phyloP scores from a whole-genome alignment of 2,113 vertebrate species.

The Ascaphus truei region DNA sequence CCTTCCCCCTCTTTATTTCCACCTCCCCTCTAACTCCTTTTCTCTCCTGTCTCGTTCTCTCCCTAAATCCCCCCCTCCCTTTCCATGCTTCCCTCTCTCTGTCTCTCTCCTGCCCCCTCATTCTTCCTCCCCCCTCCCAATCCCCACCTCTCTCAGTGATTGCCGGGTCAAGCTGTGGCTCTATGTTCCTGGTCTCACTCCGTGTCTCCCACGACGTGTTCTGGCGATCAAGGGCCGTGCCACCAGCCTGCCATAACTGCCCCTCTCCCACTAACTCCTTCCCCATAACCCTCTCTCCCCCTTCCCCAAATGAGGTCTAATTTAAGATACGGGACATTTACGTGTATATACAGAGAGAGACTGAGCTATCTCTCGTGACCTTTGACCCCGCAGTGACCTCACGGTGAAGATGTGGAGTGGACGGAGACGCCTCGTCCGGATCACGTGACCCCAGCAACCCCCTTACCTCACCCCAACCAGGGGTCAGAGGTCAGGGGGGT shows the following conservation, averaged over 20 bases:
- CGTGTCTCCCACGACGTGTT: constrained; percentile 94
- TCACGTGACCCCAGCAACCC: neutral
- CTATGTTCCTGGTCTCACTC: constrained; percentile 96
- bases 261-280: constrained; percentile 53
- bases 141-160: constrained; percentile 85
- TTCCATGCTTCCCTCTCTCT: constrained; percentile 33
- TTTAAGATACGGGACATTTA: constrained; percentile 63
- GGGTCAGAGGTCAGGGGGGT: no score
- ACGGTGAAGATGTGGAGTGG: constrained; percentile 89
- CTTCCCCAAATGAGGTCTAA: no score
- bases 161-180: constrained; percentile 98
- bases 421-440: constrained; percentile 43
- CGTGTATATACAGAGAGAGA: neutral
- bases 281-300: constrained; percentile 58
- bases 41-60: constrained; percentile 31
- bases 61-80: constrained; percentile 39
- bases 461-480: neutral
- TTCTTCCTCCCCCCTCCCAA: no score
- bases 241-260: constrained; percentile 92
- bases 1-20: constrained; percentile 18
- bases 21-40: constrained; percentile 49
- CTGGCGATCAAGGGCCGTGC: constrained; percentile 98
- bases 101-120: constrained; percentile 39
- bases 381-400: constrained; percentile 74
- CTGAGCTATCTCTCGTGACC: neutral